Evolutionary conservation across 23 tunicate species (phyloP), one percentile per base, ranked within the genome.

Genomic region (Aplidium turbinatum): DNA sequence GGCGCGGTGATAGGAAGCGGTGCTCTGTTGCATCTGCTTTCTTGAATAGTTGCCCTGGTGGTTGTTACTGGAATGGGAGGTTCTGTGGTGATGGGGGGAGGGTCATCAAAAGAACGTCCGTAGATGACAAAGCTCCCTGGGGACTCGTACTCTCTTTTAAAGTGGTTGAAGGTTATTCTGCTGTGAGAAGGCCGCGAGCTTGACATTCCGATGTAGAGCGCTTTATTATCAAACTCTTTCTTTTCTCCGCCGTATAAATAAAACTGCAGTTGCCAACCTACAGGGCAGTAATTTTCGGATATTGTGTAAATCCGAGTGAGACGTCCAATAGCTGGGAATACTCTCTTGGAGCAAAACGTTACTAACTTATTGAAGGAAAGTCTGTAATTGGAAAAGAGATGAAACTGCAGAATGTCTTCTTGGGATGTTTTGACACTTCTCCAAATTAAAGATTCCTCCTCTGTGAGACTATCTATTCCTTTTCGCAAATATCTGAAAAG

Each of bases 401-500:
- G 5, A 45, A 76, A 76, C 4, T 19, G 21, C 20, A 26, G 45
- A 19, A 76, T 72, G 45, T 76, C 82, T 13, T 76, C 36, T 5
- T 33, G n/a, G 1, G 72, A 47, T 35, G 21, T 3, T 3, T 6
- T 19, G 0, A 19, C 28, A 6, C 4, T 45, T 42, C n/a, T 18
- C 28, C 68, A 42, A 4, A 55, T 35, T 77, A 70, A 47, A 19
- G 31, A 20, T 18, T 36, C 36, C 39, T 38, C 34, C 20, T 58
- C 24, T 16, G 67, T 28, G 0, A 73, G 1, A 3, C 51, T 23
- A 56, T 83, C 89, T 0, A 83, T 52, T n/a, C 45, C 58, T 23
- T 53, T 47, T 32, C 89, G 66, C 1, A 83, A 30, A 56, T 83
- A 83, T 57, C 89, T 83, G 76, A 26, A 63, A 33, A 24, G 50